Conservation (phyloP, 2,113 vertebrate genomes). For the Mungos mungo region DNA sequence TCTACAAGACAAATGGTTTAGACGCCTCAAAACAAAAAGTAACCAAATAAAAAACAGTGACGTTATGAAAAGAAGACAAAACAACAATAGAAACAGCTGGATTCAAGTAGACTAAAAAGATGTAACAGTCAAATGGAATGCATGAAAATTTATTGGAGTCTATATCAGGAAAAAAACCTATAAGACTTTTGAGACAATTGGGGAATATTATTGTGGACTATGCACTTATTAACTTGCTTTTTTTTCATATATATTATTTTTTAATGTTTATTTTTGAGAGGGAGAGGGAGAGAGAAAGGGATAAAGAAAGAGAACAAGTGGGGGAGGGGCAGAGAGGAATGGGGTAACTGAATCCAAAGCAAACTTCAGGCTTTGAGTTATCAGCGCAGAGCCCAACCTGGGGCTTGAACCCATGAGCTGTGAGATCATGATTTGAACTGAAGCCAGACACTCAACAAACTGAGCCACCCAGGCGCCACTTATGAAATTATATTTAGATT, state of each 20-base stretch:
- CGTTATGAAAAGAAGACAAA: background rate
- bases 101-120: background rate
- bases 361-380: no score
- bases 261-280: background rate
- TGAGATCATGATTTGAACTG: no score
- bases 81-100: background rate
- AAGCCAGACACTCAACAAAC: no score
- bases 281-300: no score
- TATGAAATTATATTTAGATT: background rate
- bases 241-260: background rate
- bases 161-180: background rate
- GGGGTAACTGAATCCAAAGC: no score
- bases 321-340: no score
- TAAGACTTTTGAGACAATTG: background rate
- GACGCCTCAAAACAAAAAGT: background rate
- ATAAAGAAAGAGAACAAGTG: no score
- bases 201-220: background rate
- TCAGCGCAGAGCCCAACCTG: no score
- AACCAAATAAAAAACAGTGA: background rate
- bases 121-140: background rate
- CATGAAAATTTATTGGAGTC: background rate
- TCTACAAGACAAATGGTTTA: background rate
- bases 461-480: no score
- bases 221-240: background rate
- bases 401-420: no score